Conservation (phyloP, 2,888 invertebrate species). For the Siphlonurus alternatus region DNA sequence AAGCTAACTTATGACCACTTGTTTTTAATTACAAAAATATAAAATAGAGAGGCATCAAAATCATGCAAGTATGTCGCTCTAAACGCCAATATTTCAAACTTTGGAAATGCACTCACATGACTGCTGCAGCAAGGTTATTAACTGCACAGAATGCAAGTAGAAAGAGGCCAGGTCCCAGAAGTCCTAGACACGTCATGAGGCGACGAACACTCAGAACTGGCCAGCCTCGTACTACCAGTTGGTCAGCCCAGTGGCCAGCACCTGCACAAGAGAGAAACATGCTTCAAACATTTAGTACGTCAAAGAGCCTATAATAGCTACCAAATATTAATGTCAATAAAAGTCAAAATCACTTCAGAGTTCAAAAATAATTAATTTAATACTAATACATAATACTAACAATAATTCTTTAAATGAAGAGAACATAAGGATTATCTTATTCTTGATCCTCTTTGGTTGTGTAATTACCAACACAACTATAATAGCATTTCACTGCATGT, state of each 20-base stretch:
- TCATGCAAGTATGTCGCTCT: too few relatives aligned
- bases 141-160: conserved; percentile 52
- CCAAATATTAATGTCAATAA: neutral
- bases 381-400: neutral
- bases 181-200: conserved; percentile 52
- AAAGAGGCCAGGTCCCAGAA: conserved; percentile 53
- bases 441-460: too few relatives aligned
- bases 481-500: too few relatives aligned
- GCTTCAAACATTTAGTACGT: conserved; percentile 5
- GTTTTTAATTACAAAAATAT: too few relatives aligned
- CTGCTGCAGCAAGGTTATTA: conserved; percentile 45
- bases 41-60: too few relatives aligned
- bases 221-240: conserved; percentile 40
- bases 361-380: conserved; percentile 5
- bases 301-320: neutral
- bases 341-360: conserved; percentile 1
- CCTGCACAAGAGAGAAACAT: conserved; percentile 28
- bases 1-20: too few relatives aligned
- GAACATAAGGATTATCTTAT: neutral
- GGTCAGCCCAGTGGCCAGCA: conserved; percentile 55
- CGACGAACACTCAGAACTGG: conserved; percentile 49
- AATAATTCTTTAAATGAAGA: conserved; percentile 2
- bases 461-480: too few relatives aligned
- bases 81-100: too few relatives aligned
- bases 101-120: conserved; percentile 41